Conservation (phyloP, 2,797 vertebrate genomes). For the Ctenopoma kingsleyae region DNA sequence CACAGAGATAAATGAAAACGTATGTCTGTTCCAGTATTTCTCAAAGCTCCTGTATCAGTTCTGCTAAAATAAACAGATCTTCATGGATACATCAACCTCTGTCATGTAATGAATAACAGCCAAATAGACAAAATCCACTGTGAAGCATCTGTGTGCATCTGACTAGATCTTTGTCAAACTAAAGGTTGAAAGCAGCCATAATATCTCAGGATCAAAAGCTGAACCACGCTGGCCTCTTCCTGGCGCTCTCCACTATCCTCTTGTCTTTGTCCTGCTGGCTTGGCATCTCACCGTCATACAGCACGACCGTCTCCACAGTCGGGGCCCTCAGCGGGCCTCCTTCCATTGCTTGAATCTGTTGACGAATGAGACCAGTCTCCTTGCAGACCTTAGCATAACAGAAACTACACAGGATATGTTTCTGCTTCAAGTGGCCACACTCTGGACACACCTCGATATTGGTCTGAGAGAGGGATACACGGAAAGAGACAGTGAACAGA, state of each 20-base stretch:
- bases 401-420: conserved; percentile 91
- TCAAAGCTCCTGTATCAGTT: not conserved
- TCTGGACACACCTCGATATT: conserved; percentile 92
- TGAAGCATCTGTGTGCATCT: not conserved
- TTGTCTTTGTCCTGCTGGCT: conserved; percentile 86
- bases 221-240: conserved; percentile 95
- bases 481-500: conserved; percentile 8
- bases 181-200: not conserved
- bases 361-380: conserved; percentile 88
- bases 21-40: not conserved
- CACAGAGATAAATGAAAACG: not conserved
- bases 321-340: conserved; percentile 89
- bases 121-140: not conserved
- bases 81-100: not conserved
- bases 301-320: conserved; percentile 86
- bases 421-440: conserved; percentile 95
- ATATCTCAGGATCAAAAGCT: conserved; percentile 45
- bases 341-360: conserved; percentile 88
- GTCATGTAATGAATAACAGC: not conserved
- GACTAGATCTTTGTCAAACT: not conserved
- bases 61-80: not conserved
- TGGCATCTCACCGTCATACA: conserved; percentile 90
- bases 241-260: conserved; percentile 89
- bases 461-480: conserved; percentile 76
- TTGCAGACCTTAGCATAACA: conserved; percentile 91